Evolutionary conservation across 2,888 invertebrate species (phyloP).

Genomic region (Labia minor): DNA sequence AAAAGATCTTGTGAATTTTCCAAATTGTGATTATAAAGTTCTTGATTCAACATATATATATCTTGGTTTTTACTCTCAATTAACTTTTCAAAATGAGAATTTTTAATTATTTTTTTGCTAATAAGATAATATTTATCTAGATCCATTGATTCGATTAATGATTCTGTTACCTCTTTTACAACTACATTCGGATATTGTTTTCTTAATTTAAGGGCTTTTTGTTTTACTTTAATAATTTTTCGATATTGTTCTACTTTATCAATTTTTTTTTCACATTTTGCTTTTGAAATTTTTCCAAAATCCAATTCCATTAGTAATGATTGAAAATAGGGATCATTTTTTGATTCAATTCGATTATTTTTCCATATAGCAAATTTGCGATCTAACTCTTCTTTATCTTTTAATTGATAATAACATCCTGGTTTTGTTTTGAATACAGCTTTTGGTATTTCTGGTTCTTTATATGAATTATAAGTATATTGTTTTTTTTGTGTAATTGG

Average conservation of each 20-base stretch:
- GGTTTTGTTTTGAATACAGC: no score
- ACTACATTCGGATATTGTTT: not conserved
- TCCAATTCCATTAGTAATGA: no score
- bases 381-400: no score
- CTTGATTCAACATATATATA: not conserved
- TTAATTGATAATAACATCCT: no score
- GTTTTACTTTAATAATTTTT: not conserved
- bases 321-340: no score
- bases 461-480: no score
- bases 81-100: conserved; percentile 1
- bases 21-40: not conserved
- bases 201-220: not conserved
- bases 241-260: no score
- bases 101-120: not conserved
- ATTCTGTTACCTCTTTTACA: not conserved
- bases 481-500: not conserved
- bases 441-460: no score
- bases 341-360: no score
- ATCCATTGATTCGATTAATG: not conserved
- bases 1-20: not conserved
- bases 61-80: not conserved
- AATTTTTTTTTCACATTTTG: no score
- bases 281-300: no score
- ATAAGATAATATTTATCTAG: not conserved
- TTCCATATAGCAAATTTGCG: no score